Conservation (phyloP, 2,888 invertebrate species). For the Tricholauxania praeusta region DNA sequence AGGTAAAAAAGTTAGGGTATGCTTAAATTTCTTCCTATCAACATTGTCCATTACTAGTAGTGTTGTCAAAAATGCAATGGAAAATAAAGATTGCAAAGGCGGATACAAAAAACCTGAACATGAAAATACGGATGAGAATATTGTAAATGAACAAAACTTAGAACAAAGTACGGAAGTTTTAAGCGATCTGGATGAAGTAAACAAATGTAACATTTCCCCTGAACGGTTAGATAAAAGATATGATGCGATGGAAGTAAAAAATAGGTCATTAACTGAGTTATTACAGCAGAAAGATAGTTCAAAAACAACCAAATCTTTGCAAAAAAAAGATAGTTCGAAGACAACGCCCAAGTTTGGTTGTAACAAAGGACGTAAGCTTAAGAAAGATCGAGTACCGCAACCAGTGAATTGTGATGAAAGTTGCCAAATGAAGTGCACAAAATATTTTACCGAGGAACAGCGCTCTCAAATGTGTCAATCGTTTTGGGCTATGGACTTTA, state of each 20-base stretch:
- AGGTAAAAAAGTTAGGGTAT: slow-evolving; percentile 40
- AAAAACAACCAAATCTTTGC: not conserved
- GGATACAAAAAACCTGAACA: slow-evolving; percentile 21
- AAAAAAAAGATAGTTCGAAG: slow-evolving; percentile 35
- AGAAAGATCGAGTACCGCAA: slow-evolving; percentile 44
- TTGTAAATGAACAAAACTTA: too few species aligned
- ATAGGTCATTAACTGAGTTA: not conserved
- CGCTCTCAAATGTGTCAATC: slow-evolving; percentile 46
- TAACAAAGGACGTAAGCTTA: slow-evolving; percentile 39
- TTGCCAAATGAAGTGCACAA: slow-evolving; percentile 47
- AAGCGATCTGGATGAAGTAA: too few species aligned
- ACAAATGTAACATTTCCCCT: too few species aligned
- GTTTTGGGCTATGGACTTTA: slow-evolving; percentile 49
- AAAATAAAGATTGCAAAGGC: slow-evolving; percentile 39
- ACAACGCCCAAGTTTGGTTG: slow-evolving; percentile 36
- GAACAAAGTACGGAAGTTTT: not conserved
- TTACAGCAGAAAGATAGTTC: not conserved
- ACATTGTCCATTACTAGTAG: slow-evolving; percentile 43
- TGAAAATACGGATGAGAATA: not conserved
- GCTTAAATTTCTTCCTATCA: slow-evolving; percentile 46
- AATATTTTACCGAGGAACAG: slow-evolving; percentile 46
- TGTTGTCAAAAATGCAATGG: slow-evolving; percentile 44
- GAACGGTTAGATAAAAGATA: too few species aligned
- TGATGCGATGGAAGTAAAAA: too few species aligned
- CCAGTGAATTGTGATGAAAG: slow-evolving; percentile 43